phyloP scores from a whole-genome alignment of 2,113 vertebrate genomes.

The Zosterops borbonicus region DNA sequence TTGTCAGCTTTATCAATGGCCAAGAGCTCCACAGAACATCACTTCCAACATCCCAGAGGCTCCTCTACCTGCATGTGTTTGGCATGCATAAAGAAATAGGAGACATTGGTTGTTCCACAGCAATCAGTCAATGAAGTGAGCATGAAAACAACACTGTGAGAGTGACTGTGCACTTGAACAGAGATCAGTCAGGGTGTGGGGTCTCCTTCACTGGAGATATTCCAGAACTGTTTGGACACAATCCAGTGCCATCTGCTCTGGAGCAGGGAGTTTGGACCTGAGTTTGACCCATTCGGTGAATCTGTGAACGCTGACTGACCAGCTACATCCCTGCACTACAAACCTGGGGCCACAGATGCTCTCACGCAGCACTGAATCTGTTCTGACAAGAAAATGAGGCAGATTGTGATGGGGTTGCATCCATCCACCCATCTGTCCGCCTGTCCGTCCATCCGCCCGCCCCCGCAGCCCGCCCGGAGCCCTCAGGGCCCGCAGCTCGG shows the following conservation, averaged over 20 bases:
- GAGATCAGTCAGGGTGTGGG: not conserved
- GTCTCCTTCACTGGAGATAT: not conserved
- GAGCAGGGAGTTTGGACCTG: not conserved
- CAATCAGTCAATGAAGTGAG: not conserved
- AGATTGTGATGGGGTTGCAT: fast-evolving
- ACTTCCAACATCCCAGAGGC: not conserved
- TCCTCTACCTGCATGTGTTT: not conserved
- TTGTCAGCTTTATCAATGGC: not conserved
- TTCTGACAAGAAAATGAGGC: not conserved
- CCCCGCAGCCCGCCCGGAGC: too few species aligned
- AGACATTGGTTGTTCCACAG: not conserved
- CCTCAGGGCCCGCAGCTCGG: too few species aligned
- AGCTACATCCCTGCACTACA: not conserved
- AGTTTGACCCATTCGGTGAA: not conserved
- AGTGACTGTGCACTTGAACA: not conserved
- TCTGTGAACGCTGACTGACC: not conserved
- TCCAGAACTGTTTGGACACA: not conserved
- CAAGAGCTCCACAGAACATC: fast-evolving
- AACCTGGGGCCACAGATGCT: not conserved
- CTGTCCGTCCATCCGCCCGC: too few species aligned
- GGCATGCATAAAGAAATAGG: not conserved
- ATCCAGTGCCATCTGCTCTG: not conserved
- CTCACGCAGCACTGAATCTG: not conserved
- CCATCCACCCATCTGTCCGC: not conserved
- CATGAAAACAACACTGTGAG: too few species aligned